A percentile compares a stretch with the other conserved stretches of the same genome.
Evolutionary conservation across 2,797 vertebrate species (phyloP).

Genomic region (Cryptoprocta ferox): DNA sequence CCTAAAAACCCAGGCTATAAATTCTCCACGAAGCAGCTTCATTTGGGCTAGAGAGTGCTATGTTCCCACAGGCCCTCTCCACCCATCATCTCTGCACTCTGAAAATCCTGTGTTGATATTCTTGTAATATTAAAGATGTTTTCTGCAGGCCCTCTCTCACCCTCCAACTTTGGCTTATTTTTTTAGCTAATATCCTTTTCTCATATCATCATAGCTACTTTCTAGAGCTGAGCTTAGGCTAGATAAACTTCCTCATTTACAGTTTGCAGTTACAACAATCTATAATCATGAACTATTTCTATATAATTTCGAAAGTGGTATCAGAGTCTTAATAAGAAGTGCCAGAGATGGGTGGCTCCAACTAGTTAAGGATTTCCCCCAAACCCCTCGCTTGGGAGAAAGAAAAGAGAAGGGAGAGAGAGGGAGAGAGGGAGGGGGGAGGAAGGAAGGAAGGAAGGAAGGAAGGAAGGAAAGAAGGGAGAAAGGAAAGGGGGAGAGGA

Average conservation of each 20-base stretch:
- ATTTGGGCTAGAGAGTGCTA: not conserved
- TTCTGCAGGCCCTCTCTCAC: not conserved
- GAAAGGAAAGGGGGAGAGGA: not conserved
- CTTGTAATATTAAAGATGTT: not conserved
- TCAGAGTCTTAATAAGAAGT: not conserved
- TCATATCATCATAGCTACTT: not conserved
- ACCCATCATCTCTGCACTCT: not conserved
- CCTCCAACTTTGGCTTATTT: not conserved
- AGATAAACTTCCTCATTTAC: not conserved
- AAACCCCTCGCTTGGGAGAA: not conserved
- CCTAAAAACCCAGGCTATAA: not conserved
- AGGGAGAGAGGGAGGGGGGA: no score
- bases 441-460: fast-evolving
- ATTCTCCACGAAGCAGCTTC: not conserved
- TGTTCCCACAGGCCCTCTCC: not conserved
- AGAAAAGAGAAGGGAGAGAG: not conserved
- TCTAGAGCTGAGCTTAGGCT: no score
- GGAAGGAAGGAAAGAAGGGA: no score
- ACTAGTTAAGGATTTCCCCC: not conserved
- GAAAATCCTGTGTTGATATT: not conserved
- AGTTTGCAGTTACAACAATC: not conserved
- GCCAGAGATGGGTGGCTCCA: not conserved
- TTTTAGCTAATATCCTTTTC: not conserved
- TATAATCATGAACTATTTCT: not conserved
- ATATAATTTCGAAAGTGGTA: not conserved